Conservation (phyloP, 2,888 invertebrate genomes). For the Sepiola atlantica region DNA sequence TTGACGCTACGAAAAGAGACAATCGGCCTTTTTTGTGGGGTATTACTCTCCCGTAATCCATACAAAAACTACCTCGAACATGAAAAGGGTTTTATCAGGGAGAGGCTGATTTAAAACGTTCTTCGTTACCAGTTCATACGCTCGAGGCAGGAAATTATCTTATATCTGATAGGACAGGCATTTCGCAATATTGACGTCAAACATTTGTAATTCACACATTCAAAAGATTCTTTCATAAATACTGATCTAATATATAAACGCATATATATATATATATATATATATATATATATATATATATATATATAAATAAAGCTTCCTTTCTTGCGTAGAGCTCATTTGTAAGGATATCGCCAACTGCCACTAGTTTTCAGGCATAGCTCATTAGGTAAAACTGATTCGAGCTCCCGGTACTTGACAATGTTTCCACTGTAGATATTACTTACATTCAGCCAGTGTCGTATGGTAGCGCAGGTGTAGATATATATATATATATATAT, state of each 20-base stretch:
- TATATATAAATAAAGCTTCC: too few relatives aligned
- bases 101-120: neutral
- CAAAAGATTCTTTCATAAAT: neutral
- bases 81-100: neutral
- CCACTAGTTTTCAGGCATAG: too few relatives aligned
- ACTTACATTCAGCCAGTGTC: too few relatives aligned
- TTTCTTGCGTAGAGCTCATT: too few relatives aligned
- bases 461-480: too few relatives aligned
- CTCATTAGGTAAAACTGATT: too few relatives aligned
- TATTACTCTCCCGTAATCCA: neutral
- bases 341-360: too few relatives aligned
- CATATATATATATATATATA: neutral
- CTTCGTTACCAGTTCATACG: neutral
- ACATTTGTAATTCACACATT: neutral
- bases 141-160: neutral
- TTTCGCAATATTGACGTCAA: neutral
- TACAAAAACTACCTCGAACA: neutral
- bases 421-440: too few relatives aligned
- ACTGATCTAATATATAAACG: neutral
- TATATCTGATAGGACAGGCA: neutral
- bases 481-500: too few relatives aligned
- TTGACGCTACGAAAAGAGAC: neutral
- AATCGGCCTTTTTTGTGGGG: neutral
- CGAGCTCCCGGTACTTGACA: too few relatives aligned
- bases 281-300: too few relatives aligned